Evolutionary conservation across 1,140 invertebrate species (phyloP).

Genomic region (Drosophila mauritiana): DNA sequence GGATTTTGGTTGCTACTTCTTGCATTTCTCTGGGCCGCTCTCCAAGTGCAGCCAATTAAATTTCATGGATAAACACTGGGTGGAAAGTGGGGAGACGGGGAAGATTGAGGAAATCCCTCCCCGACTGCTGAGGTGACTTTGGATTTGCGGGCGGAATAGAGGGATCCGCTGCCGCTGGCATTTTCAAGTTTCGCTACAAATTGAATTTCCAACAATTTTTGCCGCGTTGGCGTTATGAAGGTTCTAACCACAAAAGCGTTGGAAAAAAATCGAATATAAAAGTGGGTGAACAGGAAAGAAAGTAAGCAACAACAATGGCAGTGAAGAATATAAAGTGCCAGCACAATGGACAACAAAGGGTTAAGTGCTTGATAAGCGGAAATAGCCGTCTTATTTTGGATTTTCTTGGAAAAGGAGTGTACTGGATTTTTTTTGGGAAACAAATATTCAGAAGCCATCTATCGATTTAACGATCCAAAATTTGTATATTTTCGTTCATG

Average conservation of each 20-base stretch:
- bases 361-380: slow-evolving; percentile 14
- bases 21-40: slow-evolving; percentile 12
- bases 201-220: slow-evolving; percentile 78
- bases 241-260: background rate
- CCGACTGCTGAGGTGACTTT: slow-evolving; percentile 55
- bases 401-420: background rate
- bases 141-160: slow-evolving; percentile 25
- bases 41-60: slow-evolving; percentile 66
- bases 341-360: slow-evolving; percentile 46
- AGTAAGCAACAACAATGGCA: slow-evolving; percentile 37
- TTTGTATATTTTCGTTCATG: no score
- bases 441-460: background rate
- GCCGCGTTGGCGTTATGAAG: slow-evolving; percentile 55
- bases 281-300: slow-evolving; percentile 9
- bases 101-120: background rate
- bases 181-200: slow-evolving; percentile 65
- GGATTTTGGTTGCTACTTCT: slow-evolving; percentile 1
- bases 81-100: background rate
- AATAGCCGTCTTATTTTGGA: slow-evolving; percentile 14
- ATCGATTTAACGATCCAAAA: no score
- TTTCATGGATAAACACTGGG: slow-evolving; percentile 73
- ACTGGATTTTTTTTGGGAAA: background rate
- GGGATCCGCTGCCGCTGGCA: slow-evolving; percentile 43
- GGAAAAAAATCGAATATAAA: slow-evolving; percentile 21
- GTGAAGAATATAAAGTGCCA: slow-evolving; percentile 41